Percentiles rank a stretch among this genome's conserved stretches.
phyloP scores from a whole-genome alignment of 30 jellyfish, hydroid and myxozoan genomes.

The Aurelia sp. region DNA sequence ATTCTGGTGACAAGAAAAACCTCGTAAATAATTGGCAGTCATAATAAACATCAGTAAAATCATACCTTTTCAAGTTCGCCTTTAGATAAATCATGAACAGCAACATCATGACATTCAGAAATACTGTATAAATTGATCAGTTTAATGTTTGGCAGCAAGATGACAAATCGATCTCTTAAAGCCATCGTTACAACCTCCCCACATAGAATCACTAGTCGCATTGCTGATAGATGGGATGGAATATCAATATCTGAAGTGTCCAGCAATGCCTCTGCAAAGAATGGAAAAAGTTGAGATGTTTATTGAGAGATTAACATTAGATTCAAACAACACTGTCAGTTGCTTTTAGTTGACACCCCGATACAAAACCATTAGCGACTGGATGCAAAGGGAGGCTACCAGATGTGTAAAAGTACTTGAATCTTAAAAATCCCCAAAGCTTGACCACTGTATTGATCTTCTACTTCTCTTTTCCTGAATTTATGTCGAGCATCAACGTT shows the following conservation, averaged over 20 bases:
- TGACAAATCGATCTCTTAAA: conserved; percentile 75
- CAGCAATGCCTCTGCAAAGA: conserved; percentile 74
- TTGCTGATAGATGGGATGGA: conserved; percentile 13
- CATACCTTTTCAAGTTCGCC: conserved; percentile 89
- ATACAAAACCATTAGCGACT: no score
- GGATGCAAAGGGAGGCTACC: no score
- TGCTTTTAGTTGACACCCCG: no score
- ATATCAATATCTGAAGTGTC: conserved; percentile 48
- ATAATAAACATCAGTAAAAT: neutral
- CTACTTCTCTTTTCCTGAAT: no score
- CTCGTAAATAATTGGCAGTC: neutral
- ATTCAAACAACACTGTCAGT: no score
- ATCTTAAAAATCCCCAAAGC: no score
- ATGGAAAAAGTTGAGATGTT: neutral
- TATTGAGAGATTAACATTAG: no score
- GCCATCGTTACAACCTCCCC: conserved; percentile 95
- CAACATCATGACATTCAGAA: conserved; percentile 90
- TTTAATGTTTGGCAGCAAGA: conserved; percentile 59
- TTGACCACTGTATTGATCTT: no score
- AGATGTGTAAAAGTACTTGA: no score
- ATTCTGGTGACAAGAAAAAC: neutral
- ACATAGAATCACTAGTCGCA: conserved; percentile 70
- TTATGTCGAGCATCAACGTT: no score
- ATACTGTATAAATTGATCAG: conserved; percentile 79
- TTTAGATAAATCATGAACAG: conserved; percentile 77